Evolutionary conservation across 92 coral and sea anemone species (phyloP).

Genomic region (Epizoanthus ramosus): DNA sequence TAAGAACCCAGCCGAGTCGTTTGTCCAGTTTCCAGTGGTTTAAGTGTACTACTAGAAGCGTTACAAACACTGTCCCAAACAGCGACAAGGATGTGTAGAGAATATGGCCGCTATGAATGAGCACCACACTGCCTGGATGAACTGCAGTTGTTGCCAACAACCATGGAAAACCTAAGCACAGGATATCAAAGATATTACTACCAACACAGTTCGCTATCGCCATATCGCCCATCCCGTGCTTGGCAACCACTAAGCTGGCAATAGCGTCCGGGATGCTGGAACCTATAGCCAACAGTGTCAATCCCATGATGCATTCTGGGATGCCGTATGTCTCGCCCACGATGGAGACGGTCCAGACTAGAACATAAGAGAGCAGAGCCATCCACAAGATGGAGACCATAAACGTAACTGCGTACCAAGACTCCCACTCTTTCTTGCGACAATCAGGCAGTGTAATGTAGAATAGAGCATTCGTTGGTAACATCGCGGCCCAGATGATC

Average conservation of each 20-base stretch:
- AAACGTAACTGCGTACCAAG: slow-evolving; percentile 94
- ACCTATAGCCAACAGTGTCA: slow-evolving; percentile 96
- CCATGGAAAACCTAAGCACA: slow-evolving; percentile 97
- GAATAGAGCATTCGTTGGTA: slow-evolving; percentile 77
- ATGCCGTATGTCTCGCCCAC: slow-evolving; percentile 96
- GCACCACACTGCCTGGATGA: slow-evolving; percentile 89
- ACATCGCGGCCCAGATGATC: slow-evolving; percentile 79
- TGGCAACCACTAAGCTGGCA: slow-evolving; percentile 95
- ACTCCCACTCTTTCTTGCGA: slow-evolving; percentile 84
- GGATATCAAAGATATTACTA: slow-evolving; percentile 93
- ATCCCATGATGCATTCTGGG: slow-evolving; percentile 99
- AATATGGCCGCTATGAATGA: slow-evolving; percentile 92
- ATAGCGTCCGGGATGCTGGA: slow-evolving; percentile 99
- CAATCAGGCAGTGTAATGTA: slow-evolving; percentile 95
- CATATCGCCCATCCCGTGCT: slow-evolving; percentile 99
- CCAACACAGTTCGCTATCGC: slow-evolving; percentile 98
- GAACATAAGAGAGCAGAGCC: slow-evolving; percentile 88
- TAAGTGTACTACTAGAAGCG: slow-evolving; percentile 68
- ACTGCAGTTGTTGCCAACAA: slow-evolving; percentile 90
- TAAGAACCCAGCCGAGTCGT: slow-evolving; percentile 76
- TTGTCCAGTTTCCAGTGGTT: slow-evolving; percentile 88
- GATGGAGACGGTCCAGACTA: slow-evolving; percentile 97
- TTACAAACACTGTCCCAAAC: slow-evolving; percentile 88
- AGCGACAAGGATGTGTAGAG: slow-evolving; percentile 87
- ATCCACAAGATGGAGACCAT: slow-evolving; percentile 92